Conservation (phyloP, 2,113 vertebrate species). For the Tichodroma muraria region DNA sequence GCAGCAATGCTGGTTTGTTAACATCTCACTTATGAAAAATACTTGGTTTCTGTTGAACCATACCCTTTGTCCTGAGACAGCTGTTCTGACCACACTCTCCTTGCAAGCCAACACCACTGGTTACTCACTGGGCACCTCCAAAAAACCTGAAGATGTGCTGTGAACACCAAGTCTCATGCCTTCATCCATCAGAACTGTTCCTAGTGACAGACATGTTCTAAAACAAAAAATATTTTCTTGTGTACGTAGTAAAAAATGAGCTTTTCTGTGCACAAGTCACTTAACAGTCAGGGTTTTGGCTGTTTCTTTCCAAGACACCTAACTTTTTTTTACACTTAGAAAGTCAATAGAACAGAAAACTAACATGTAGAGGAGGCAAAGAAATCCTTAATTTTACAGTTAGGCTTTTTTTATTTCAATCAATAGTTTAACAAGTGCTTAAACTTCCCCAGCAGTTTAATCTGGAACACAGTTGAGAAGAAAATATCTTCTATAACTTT, state of each 20-base stretch:
- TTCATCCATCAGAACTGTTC: background rate
- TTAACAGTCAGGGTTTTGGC: background rate
- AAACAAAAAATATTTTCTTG: background rate
- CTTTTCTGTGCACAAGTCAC: background rate
- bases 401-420: slow-evolving; percentile 40
- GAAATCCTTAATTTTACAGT: background rate
- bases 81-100: background rate
- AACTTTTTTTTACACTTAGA: background rate
- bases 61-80: background rate
- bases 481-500: slow-evolving; percentile 44
- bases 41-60: background rate
- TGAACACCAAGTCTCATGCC: background rate
- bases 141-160: background rate
- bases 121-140: background rate
- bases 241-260: background rate
- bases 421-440: slow-evolving; percentile 49
- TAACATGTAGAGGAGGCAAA: background rate
- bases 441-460: slow-evolving; percentile 45
- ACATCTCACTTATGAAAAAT: background rate
- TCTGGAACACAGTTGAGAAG: slow-evolving; percentile 29
- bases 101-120: accelerated
- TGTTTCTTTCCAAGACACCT: background rate
- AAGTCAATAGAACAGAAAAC: background rate
- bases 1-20: background rate
- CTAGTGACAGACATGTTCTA: background rate